Evolutionary conservation across 2,888 invertebrate species (phyloP).

Genomic region (Cataglyphis albicans): DNA sequence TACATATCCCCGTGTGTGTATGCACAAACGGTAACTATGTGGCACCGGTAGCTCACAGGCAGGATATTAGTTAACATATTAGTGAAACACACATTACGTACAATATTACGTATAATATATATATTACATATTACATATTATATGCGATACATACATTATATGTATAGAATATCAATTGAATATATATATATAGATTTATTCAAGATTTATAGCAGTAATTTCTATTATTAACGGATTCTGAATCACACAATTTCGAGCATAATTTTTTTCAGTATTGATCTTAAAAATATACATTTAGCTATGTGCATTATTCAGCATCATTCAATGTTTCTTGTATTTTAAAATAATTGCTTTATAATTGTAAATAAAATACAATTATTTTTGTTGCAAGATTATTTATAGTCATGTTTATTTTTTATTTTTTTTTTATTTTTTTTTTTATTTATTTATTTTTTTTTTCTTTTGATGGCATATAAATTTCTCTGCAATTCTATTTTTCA

Average conservation of each 20-base stretch:
- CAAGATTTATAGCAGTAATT: conserved; percentile 35
- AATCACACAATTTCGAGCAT: conserved; percentile 8
- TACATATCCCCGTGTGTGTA: conserved; percentile 49
- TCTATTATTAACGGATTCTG: conserved; percentile 12
- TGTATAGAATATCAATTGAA: conserved; percentile 15
- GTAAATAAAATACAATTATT: background rate
- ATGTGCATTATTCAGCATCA: background rate
- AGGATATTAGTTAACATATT: conserved; percentile 55
- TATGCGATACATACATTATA: background rate
- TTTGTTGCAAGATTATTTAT: background rate
- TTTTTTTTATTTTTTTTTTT: no score
- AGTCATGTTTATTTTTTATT: background rate
- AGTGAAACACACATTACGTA: conserved; percentile 45
- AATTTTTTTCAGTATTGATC: background rate
- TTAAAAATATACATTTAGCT: background rate
- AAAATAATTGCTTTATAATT: background rate
- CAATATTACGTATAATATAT: conserved; percentile 18
- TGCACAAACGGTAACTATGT: conserved; percentile 27
- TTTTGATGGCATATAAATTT: background rate
- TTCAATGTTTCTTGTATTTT: background rate
- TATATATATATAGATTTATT: background rate
- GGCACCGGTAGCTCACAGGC: conserved; percentile 22
- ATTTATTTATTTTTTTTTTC: no score
- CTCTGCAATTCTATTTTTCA: background rate
- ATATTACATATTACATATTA: conserved; percentile 20